These are phyloP conservation scores for Hippocampus comes DNA, from an alignment of 2,113 vertebrate genomes.

Conservation along the genomic window DNA sequence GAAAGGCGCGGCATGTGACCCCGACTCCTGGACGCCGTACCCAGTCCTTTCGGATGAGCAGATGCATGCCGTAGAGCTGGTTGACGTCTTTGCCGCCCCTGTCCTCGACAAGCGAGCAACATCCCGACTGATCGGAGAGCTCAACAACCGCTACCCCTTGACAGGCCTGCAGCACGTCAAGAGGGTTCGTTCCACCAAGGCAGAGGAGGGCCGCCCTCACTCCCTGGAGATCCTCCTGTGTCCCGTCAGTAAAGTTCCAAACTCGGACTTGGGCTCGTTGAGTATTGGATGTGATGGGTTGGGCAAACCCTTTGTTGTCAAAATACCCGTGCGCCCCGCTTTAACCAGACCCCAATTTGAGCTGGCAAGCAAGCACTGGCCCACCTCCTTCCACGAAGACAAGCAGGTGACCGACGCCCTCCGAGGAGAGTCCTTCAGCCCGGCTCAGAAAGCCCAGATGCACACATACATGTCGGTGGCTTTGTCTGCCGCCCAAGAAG, in stretches of 20 bases:
- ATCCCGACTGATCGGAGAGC: constrained; percentile 73
- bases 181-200: constrained; percentile 73
- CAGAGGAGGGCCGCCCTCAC: constrained; percentile 36
- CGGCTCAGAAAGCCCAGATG: constrained; percentile 66
- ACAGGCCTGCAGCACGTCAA: constrained; percentile 76
- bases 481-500: constrained; percentile 65
- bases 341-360: constrained; percentile 83
- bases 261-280: not conserved
- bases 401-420: constrained; percentile 71
- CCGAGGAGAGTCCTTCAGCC: constrained; percentile 71
- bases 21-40: constrained; percentile 60
- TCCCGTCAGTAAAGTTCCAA: constrained; percentile 49
- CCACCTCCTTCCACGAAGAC: constrained; percentile 83
- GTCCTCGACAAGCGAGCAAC: constrained; percentile 79
- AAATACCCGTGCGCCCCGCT: constrained; percentile 71
- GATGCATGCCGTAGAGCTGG: constrained; percentile 64
- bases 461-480: constrained; percentile 76
- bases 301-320: constrained; percentile 77
- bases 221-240: constrained; percentile 79
- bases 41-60: constrained; percentile 82
- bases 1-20: constrained; percentile 33
- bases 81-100: constrained; percentile 75
- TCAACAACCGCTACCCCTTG: constrained; percentile 69
- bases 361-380: constrained; percentile 76
- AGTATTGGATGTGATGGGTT: constrained; percentile 58